Evolutionary conservation across 2,888 invertebrate genomes (phyloP).

Genomic region (Cryptops parisi): DNA sequence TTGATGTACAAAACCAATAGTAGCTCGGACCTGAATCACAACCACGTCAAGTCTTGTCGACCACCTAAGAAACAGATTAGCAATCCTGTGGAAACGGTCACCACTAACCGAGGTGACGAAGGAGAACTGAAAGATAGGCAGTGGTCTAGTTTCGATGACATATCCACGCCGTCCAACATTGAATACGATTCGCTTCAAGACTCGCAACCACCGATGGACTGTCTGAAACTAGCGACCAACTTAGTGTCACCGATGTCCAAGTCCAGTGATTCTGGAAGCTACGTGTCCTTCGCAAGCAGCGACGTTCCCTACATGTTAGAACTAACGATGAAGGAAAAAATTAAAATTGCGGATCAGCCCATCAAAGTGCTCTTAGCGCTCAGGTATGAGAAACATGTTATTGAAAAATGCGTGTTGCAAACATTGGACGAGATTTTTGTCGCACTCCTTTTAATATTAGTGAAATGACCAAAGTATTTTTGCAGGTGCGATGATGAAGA

Average conservation of each 20-base stretch:
- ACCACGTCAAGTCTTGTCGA: background rate
- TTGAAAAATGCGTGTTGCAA: too few relatives aligned
- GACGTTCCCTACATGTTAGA: constrained; percentile 28
- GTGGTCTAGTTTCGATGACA: constrained; percentile 15
- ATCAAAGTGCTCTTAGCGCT: constrained; percentile 30
- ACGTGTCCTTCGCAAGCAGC: constrained; percentile 22
- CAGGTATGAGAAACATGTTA: too few relatives aligned
- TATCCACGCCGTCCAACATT: constrained; percentile 12
- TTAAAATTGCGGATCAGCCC: constrained; percentile 38
- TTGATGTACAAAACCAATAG: background rate
- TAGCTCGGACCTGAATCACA: background rate
- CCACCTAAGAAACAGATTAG: background rate
- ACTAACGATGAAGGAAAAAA: constrained; percentile 34
- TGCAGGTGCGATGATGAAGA: constrained; percentile 27
- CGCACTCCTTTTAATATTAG: too few relatives aligned
- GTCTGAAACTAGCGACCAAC: constrained; percentile 1
- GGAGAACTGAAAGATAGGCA: too few relatives aligned
- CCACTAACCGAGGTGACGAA: too few relatives aligned
- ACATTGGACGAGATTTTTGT: too few relatives aligned
- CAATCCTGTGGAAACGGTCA: background rate
- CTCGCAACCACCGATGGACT: constrained; percentile 14
- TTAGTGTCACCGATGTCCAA: constrained; percentile 9
- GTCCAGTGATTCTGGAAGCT: constrained; percentile 23
- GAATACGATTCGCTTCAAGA: constrained; percentile 18
- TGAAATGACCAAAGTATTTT: too few relatives aligned